Conservation (phyloP, 2,113 vertebrate species). For the Calonectris borealis region DNA sequence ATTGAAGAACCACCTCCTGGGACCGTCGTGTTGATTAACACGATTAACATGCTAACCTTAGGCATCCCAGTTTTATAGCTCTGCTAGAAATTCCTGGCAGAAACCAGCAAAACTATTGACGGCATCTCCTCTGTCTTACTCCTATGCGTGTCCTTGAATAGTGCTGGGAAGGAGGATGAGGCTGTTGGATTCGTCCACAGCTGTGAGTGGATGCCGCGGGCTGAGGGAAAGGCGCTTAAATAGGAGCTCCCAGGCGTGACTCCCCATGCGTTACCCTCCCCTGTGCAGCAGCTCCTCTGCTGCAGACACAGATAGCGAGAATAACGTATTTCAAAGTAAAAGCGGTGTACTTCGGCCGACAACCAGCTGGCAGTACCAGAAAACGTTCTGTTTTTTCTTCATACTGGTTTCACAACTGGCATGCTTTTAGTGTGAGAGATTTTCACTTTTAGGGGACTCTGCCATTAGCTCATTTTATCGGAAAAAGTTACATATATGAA, state of each 20-base stretch:
- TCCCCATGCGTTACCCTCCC: neutral
- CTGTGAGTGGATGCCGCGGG: neutral
- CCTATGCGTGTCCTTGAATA: accelerated
- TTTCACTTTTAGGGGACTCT: neutral
- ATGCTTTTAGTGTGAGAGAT: neutral
- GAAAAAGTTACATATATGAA: neutral
- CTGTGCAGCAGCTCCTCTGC: neutral
- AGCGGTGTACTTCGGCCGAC: neutral
- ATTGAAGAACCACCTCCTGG: neutral
- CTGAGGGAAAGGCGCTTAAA: neutral
- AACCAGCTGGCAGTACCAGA: neutral
- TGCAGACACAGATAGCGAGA: neutral
- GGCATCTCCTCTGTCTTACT: neutral
- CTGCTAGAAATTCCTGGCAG: neutral
- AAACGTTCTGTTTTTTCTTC: neutral
- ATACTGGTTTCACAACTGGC: neutral
- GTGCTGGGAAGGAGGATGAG: neutral
- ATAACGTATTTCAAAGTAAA: neutral
- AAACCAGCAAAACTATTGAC: neutral
- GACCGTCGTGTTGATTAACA: neutral
- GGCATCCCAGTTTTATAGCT: neutral
- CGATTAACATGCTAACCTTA: neutral
- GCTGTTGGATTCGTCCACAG: neutral
- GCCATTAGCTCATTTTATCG: neutral
- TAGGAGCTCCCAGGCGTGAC: neutral